phyloP scores from a whole-genome alignment of 2,888 invertebrate species.

The Graphium colonna region DNA sequence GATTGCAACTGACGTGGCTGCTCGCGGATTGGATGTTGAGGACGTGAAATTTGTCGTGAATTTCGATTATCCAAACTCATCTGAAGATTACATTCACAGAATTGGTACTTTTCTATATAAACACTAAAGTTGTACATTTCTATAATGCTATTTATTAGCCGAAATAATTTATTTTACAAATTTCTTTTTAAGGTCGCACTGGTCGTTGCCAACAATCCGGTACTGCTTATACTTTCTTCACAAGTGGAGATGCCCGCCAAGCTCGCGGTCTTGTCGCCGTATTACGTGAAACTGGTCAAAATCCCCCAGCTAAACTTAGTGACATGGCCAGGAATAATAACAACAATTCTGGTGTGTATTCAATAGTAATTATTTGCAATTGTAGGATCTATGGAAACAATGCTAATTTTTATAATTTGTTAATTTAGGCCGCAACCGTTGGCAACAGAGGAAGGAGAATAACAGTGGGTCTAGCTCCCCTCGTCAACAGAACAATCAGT shows the following conservation, averaged over 20 bases:
- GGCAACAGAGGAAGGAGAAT: constrained; percentile 82
- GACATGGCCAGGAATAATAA: constrained; percentile 84
- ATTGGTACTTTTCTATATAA: constrained; percentile 80
- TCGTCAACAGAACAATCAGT: constrained; percentile 74
- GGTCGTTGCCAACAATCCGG: constrained; percentile 95
- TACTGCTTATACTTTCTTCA: constrained; percentile 98
- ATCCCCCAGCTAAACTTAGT: constrained; percentile 87
- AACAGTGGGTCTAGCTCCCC: constrained; percentile 73
- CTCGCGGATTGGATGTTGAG: constrained; percentile 93
- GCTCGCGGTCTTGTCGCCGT: constrained; percentile 95
- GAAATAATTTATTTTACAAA: no score
- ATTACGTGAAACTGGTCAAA: constrained; percentile 95
- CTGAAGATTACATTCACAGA: constrained; percentile 98
- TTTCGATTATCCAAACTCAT: constrained; percentile 97
- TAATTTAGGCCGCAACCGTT: constrained; percentile 76
- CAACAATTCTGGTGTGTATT: constrained; percentile 62
- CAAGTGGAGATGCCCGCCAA: constrained; percentile 93
- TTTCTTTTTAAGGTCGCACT: constrained; percentile 83
- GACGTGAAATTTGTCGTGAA: constrained; percentile 99
- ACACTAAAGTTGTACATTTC: no score
- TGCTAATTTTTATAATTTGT: constrained; percentile 13
- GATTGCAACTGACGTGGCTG: constrained; percentile 97
- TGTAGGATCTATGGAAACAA: neutral
- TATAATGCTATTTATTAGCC: no score
- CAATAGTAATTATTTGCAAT: neutral